Base-by-base conservation (phyloP, 2,797 vertebrate genomes). In the Orientallactaga sibirica region DNA sequence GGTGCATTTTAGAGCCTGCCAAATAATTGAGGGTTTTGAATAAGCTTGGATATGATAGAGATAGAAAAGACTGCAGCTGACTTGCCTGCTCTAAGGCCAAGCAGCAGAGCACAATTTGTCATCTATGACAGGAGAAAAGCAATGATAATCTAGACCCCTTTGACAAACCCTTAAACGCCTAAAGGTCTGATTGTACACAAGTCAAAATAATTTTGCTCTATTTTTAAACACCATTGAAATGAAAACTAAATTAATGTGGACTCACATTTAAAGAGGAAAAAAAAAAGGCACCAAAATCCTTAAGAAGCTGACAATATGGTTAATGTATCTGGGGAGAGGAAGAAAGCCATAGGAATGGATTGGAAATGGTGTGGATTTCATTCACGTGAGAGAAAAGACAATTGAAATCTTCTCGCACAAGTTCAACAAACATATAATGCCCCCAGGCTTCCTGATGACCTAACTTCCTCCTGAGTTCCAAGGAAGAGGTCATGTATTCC, bases 201-300 rank as follows among this genome's bases (percentile, higher is more conserved):
- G 89, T 94, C 93, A 85, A 96, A 96, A 96, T 93, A 89, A 87
- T 78, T 91, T 82, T 77, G 92, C 75, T 96, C 95, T 96, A 96
- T 96, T 96, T 97, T 97, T 96, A 96, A 95, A 94, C 77, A 94
- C 71, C 48, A 62, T 79, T 94, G 91, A 96, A 91, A 93, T 94
- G 58, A 93, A 96, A 95, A 94, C 88, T 95, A 96, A 96, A 96
- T 95, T 93, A 96, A 95, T 68, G 64, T 33, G 85, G 89, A 79
- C 91, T 95, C 67, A 73, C 14, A 92, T 93, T 78, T 92, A 75
- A 96, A 94, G 48, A 9, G 48, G 48, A 76, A 5, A 8, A 73
- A 33, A 55, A 64, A 73, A 75, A 93, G 68, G 71, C 55, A 92
- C 70, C 43, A 86, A 93, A 86, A 88, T 96, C 87, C 62, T 67